phyloP scores from a whole-genome alignment of 2,113 vertebrate genomes.

The Prionailurus viverrinus region DNA sequence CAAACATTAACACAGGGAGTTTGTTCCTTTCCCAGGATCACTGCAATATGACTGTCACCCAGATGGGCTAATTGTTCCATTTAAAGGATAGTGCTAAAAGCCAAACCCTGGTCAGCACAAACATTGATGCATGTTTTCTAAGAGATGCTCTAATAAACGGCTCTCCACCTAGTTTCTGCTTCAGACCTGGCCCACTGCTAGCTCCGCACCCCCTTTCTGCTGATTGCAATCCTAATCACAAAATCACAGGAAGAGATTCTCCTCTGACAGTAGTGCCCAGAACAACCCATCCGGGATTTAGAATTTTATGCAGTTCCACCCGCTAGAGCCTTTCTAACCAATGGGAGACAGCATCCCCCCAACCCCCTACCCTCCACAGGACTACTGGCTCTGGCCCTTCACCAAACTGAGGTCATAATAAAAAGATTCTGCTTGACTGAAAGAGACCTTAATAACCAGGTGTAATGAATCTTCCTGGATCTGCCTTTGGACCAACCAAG shows the following conservation, averaged over 20 bases:
- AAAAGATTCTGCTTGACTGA: not conserved
- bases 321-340: too few species aligned
- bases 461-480: not conserved
- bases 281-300: not conserved
- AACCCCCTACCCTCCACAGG: too few species aligned
- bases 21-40: not conserved
- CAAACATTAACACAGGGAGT: not conserved
- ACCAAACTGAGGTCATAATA: not conserved
- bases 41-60: not conserved
- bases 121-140: constrained; percentile 10
- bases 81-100: not conserved
- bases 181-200: not conserved
- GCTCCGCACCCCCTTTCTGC: not conserved
- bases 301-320: not conserved
- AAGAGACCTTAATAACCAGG: not conserved
- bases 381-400: not conserved
- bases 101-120: not conserved
- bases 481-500: not conserved
- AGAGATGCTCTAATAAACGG: not conserved
- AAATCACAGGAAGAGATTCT: not conserved
- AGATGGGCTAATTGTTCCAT: not conserved
- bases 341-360: not conserved
- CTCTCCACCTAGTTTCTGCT: constrained; percentile 23
- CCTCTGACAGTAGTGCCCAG: not conserved
- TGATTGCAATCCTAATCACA: not conserved